Conservation (phyloP, 2,888 invertebrate genomes). For the Euzetes globulus region DNA sequence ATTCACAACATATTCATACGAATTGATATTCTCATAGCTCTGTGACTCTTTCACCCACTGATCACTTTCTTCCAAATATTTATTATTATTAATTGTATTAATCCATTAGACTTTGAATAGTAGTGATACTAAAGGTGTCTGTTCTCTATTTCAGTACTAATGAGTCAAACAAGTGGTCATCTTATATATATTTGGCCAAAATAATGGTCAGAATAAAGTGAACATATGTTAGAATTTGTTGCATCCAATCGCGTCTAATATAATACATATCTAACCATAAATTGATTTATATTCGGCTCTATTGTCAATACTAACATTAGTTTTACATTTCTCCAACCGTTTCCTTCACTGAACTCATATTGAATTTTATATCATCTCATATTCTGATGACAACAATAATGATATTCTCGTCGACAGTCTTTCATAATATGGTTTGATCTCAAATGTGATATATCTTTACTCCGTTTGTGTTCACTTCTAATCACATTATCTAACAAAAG, state of each 20-base stretch:
- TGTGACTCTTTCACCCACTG: no score
- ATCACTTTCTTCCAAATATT: no score
- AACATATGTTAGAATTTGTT: conserved; percentile 17
- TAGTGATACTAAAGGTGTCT: background rate
- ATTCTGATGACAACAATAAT: no score
- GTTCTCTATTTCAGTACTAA: background rate
- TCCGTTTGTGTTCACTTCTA: background rate
- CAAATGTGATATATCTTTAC: background rate
- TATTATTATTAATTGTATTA: background rate
- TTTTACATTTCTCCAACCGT: no score
- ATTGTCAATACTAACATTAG: background rate
- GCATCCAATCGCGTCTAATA: background rate
- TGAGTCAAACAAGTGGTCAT: background rate
- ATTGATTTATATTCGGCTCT: background rate
- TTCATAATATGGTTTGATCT: background rate
- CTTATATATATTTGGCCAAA: background rate
- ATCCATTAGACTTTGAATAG: background rate
- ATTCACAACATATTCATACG: no score
- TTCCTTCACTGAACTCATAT: no score
- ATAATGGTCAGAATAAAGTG: background rate
- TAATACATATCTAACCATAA: background rate
- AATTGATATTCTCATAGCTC: no score
- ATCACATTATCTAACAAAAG: background rate
- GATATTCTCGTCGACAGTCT: background rate
- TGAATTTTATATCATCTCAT: no score